Conservation (phyloP, 30 jellyfish, hydroid and myxozoan species). For the Hydractinia echinata region DNA sequence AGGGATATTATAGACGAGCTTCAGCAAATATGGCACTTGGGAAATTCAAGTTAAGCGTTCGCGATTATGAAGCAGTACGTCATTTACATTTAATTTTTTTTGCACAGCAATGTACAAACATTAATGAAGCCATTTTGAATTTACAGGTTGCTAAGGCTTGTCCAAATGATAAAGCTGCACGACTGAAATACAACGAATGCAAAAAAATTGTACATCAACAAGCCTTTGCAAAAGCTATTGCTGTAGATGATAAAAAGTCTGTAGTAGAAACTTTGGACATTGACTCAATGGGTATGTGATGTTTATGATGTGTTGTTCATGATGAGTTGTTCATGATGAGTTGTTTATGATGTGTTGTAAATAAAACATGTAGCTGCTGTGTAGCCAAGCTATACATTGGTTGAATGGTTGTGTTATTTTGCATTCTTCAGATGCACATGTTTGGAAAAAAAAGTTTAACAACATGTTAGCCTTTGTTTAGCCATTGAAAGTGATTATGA, state of each 20-base stretch:
- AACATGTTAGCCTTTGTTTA: not conserved
- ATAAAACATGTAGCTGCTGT: not conserved
- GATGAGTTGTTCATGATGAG: no score
- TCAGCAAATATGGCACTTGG: constrained; percentile 96
- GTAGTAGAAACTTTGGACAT: constrained; percentile 65
- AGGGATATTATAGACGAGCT: constrained; percentile 97
- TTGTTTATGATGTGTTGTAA: no score
- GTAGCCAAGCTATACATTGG: no score
- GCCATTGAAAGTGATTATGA: constrained; percentile 79
- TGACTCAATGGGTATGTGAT: constrained; percentile 76
- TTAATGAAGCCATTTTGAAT: not conserved
- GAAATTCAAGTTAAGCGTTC: constrained; percentile 72
- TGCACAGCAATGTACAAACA: not conserved
- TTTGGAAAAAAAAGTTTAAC: not conserved
- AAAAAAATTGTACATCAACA: constrained; percentile 84
- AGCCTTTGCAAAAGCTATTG: constrained; percentile 92
- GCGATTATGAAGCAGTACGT: constrained; percentile 92
- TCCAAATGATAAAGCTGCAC: constrained; percentile 91
- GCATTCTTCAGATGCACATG: not conserved
- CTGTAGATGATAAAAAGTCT: constrained; percentile 72
- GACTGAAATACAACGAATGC: constrained; percentile 69
- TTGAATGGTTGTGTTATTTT: not conserved
- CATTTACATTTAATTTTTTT: not conserved
- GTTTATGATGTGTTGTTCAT: no score
- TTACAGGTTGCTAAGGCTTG: constrained; percentile 79